Evolutionary conservation across 2,113 vertebrate species (phyloP), one percentile per base, ranked within the genome.

Genomic region (Nestor notabilis): DNA sequence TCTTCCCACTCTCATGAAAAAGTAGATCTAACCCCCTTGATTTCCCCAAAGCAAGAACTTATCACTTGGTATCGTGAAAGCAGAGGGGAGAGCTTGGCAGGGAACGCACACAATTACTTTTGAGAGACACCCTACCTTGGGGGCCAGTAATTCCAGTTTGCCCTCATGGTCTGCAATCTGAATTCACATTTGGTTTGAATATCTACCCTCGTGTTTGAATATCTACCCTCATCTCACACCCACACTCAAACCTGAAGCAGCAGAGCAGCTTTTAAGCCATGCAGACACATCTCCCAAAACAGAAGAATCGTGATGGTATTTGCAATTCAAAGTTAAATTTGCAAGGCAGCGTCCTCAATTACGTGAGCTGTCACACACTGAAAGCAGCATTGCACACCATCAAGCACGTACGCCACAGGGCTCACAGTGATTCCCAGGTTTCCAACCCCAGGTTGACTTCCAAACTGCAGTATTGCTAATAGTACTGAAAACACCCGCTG

Each of bases 321-420:
- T 93, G 91, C 95, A 96, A 96, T 95, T 94, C 93, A 72, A 94
- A 96, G 55, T 65, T 29, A 71, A 78, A 85, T 71, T 66, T 93
- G 70, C 83, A 85, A 82, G 65, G 77, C 83, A 63, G 91, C 5
- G 4, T 89, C 81, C 71, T 83, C 83, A 95, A 85, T 95, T 96
- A 95, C 1, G 3, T 68, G 89, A 94, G 87, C 74, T 91, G 87
- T 89, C 81, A 35, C 52, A 60, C 24, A 52, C 2, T 15, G 35
- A 77, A 84, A 79, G 20, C 31, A 39, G 69, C 29, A 27, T 2
- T 24, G 35, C 52, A 35, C 13, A 47, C 24, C 74, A 77, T 63
- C 61, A 53, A 66, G 83, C 60, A 86, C 4, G 3, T 41, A 88
- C 0, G 0, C 72, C 76, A 49, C 75, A 89, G 64, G 43, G 33